Conservation (phyloP, 1,140 invertebrate species). For the Brachionus rotundiformis region DNA sequence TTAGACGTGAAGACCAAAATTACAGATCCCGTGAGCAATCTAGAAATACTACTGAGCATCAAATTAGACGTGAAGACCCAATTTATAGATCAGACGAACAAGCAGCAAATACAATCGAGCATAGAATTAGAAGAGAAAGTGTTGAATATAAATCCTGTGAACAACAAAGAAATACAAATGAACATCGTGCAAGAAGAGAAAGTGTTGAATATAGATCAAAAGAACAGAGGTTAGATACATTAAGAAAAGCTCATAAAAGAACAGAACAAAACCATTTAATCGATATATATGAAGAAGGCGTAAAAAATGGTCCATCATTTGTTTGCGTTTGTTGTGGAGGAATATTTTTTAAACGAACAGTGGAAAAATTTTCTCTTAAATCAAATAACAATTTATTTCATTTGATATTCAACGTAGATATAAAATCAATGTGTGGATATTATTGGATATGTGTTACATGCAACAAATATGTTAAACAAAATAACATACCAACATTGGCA, state of each 20-base stretch:
- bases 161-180: neutral
- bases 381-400: neutral
- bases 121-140: neutral
- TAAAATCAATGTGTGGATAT: neutral
- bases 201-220: neutral
- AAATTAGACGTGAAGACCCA: neutral
- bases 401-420: neutral
- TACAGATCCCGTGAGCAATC: neutral
- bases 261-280: neutral
- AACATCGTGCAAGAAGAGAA: neutral
- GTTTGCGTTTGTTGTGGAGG: conserved; percentile 16
- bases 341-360: neutral
- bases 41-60: neutral
- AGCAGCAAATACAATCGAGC: neutral
- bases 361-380: neutral
- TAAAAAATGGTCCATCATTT: neutral
- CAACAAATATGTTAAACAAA: neutral
- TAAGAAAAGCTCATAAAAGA: neutral
- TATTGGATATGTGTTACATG: conserved; percentile 2
- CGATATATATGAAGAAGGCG: neutral
- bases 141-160: neutral
- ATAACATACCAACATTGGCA: neutral
- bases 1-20: neutral
- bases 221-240: neutral
- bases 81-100: neutral